These are phyloP conservation scores for Tribolium madens DNA, from an alignment of 1,140 invertebrate species.

Conservation along the genomic window DNA sequence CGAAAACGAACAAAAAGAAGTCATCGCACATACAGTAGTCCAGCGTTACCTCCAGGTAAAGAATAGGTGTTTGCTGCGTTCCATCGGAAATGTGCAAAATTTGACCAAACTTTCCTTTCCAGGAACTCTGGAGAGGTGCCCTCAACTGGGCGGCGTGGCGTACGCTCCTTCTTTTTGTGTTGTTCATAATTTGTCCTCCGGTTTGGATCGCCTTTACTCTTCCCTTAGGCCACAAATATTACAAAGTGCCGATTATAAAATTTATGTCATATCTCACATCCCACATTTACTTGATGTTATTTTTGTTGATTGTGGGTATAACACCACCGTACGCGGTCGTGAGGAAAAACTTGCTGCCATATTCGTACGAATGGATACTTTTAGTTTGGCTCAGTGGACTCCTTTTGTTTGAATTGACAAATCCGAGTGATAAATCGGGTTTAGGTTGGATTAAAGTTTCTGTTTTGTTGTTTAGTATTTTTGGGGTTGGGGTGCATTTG, in stretches of 20 bases:
- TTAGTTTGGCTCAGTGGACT: constrained; percentile 96
- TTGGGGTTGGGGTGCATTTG: constrained; percentile 92
- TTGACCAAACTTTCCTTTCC: constrained; percentile 59
- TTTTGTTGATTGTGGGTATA: constrained; percentile 92
- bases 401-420: constrained; percentile 95
- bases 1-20: constrained; percentile 98
- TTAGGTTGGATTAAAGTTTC: constrained; percentile 93
- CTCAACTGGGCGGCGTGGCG: constrained; percentile 96
- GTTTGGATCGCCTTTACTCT: constrained; percentile 97
- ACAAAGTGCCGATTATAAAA: constrained; percentile 97
- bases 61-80: no score
- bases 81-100: no score
- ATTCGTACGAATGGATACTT: constrained; percentile 97
- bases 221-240: constrained; percentile 94
- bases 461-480: constrained; percentile 91
- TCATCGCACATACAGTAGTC: constrained; percentile 90
- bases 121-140: constrained; percentile 97
- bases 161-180: constrained; percentile 90
- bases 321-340: constrained; percentile 88
- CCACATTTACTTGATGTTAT: constrained; percentile 96
- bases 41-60: constrained; percentile 88
- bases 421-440: constrained; percentile 95
- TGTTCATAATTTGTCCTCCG: constrained; percentile 93
- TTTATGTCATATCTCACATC: constrained; percentile 99
- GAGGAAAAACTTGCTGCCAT: constrained; percentile 78